Base-by-base conservation (phyloP, 2,113 vertebrate genomes). In the Hyperopisus bebe region DNA sequence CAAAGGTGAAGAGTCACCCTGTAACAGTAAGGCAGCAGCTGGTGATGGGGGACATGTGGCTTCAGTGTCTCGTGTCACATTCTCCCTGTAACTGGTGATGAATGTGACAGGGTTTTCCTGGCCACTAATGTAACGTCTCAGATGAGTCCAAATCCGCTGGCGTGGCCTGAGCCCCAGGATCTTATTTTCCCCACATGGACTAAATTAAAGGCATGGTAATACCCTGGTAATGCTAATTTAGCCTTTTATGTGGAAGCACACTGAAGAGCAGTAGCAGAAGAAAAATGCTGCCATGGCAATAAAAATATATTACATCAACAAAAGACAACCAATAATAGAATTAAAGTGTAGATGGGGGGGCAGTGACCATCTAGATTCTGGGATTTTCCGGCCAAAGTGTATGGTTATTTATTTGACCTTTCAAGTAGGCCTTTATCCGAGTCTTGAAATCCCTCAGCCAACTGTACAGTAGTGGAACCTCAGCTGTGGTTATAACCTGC, bases 61-160 rank as follows among this genome's bases (percentile, higher is more conserved):
- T 1, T n/a, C 82, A 19, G 44, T 27, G 44, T 48, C 44, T 21
- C 74, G 5, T 50, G 46, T 47, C 44, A 24, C 42, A 50, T n/a
- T 50, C 83, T 86, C 83, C 0, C 83, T 85, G 83, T 48, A 13
- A 50, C 3, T n/a, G 21, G 70, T 39, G 44, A 84, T 46, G 24
- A 84, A 84, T 27, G 46, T 85, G 82, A 85, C 82, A 85, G 21
- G 21, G 46, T n/a, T 48, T 85, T 85, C 82, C 47, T 47, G 83
- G 47, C 44, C 44, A 15, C 82, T 24, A 84, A 47, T 84, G 39
- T 44, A 84, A 47, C 3, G 44, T 9, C 44, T 39, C 35, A 83
- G 80, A 21, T 4, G 35, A 3, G 42, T 84, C 46, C 82, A 44
- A 86, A 27, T 48, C 83, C 46, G 42, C 35, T 80, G 74, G 0